Conservation (phyloP, 2,797 vertebrate genomes). For the Lagodon rhomboides region DNA sequence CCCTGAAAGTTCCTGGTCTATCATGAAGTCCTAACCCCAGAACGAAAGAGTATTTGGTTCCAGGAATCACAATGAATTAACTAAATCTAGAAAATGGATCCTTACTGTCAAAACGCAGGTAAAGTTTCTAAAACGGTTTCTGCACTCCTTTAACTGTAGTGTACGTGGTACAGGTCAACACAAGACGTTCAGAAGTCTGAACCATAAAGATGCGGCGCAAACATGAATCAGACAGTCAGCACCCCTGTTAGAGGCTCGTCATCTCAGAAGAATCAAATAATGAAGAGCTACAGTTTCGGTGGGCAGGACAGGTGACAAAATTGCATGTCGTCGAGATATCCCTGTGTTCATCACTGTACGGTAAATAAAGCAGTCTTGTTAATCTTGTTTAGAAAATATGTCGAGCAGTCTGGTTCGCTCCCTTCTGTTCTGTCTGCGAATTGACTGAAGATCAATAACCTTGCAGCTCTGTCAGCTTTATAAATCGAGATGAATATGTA, state of each 20-base stretch:
- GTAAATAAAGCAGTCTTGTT: constrained; percentile 25
- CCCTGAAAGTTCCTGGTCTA: not conserved
- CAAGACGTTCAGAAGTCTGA: not conserved
- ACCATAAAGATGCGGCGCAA: not conserved
- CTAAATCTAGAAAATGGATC: not conserved
- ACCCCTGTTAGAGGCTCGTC: not conserved
- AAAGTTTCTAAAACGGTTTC: not conserved
- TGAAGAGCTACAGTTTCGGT: not conserved
- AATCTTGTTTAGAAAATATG: constrained; percentile 38
- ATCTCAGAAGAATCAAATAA: not conserved
- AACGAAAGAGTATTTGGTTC: not conserved
- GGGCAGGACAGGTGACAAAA: constrained; percentile 15
- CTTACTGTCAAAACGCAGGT: not conserved
- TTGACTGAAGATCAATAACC: constrained; percentile 62
- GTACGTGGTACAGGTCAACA: not conserved
- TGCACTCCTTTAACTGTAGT: not conserved
- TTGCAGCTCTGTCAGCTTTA: constrained; percentile 52
- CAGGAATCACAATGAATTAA: not conserved
- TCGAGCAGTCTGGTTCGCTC: constrained; percentile 35
- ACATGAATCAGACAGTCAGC: not conserved
- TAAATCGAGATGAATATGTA: constrained; percentile 50
- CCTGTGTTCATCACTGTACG: constrained; percentile 20
- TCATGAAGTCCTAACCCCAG: not conserved
- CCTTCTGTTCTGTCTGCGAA: constrained; percentile 42
- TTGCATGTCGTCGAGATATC: not conserved